A percentile compares a stretch with the other conserved stretches of the same genome.
These are phyloP conservation scores for Penelope pileata DNA, from an alignment of 2,113 vertebrate species.

Conservation along the genomic window DNA sequence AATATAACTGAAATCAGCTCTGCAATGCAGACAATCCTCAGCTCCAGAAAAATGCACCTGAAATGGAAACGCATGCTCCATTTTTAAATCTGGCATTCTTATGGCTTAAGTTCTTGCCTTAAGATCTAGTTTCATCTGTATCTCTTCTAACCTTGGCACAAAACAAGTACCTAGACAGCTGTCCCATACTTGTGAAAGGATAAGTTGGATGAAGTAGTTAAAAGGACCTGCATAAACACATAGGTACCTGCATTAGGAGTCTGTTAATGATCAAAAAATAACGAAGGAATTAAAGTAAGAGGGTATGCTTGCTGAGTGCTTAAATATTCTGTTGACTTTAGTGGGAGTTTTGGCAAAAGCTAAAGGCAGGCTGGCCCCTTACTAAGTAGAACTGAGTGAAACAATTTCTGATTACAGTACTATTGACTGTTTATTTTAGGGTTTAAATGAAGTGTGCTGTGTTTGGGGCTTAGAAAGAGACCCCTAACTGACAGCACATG, in stretches of 20 bases:
- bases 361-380: not conserved
- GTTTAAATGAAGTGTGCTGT: not conserved
- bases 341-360: not conserved
- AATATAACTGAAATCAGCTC: not conserved
- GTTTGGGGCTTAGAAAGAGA: not conserved
- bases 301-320: not conserved
- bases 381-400: not conserved
- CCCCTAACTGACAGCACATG: not conserved
- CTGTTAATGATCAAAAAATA: not conserved
- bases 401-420: not conserved
- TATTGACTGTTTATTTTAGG: not conserved
- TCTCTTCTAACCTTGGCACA: not conserved
- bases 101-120: not conserved
- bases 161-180: not conserved
- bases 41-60: not conserved
- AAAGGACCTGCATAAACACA: not conserved
- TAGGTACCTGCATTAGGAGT: not conserved
- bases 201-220: not conserved
- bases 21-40: not conserved
- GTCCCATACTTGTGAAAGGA: not conserved
- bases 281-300: not conserved
- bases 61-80: not conserved
- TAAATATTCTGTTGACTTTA: not conserved
- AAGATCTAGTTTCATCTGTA: not conserved
- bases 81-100: not conserved